phyloP scores from a whole-genome alignment of 2,113 vertebrate genomes.

The Pan troglodytes region NHGRI_mPanTro3-v2.1_pri NC_072414.2:90297001-90297500 shows the following conservation, averaged over 20 bases:
- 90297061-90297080: background rate
- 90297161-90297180: background rate
- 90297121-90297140: no score
- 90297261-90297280: background rate
- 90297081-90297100: background rate
- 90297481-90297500: background rate
- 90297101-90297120: background rate
- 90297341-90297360: no score
- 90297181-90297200: background rate
- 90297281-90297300: background rate
- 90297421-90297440: background rate
- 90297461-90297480: background rate
- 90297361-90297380: background rate
- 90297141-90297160: no score
- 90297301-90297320: background rate
- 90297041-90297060: background rate
- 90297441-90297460: background rate
- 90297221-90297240: background rate
- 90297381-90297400: no score
- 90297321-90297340: background rate
- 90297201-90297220: background rate
- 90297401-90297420: slow-evolving; percentile 17
- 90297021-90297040: background rate
- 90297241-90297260: slow-evolving; percentile 53
- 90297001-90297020: no score